Evolutionary conservation across 2,113 vertebrate genomes (phyloP).

Genomic region (Ictidomys tridecemlineatus): DNA sequence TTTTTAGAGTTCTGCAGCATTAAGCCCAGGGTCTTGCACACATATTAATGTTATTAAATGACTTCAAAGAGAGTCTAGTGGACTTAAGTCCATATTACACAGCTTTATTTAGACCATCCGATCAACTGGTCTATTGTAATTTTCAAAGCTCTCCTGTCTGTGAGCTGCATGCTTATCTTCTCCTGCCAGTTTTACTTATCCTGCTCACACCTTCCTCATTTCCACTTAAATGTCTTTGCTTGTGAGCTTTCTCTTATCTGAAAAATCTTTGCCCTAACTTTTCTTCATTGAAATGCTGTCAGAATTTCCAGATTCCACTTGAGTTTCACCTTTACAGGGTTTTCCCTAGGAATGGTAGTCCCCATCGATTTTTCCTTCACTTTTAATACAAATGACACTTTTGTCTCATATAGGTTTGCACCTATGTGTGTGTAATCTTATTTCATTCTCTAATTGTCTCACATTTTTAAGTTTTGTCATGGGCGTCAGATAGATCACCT

Average conservation of each 20-base stretch:
- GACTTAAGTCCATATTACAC: background rate
- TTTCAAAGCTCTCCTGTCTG: background rate
- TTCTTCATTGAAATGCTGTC: background rate
- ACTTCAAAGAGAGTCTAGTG: background rate
- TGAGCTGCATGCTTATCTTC: background rate
- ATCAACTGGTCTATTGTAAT: background rate
- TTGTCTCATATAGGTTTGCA: background rate
- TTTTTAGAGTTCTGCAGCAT: background rate
- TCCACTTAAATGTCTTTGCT: background rate
- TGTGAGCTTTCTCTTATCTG: background rate
- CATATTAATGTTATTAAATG: background rate
- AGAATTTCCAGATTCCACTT: background rate
- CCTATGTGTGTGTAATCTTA: background rate
- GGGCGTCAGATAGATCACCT: background rate
- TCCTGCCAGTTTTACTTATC: background rate
- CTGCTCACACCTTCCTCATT: background rate
- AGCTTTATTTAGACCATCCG: background rate
- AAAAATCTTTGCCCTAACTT: background rate
- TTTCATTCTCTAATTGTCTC: conserved; percentile 30
- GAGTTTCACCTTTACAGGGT: background rate
- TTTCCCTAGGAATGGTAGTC: background rate
- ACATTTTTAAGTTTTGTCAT: background rate
- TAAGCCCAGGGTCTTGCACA: background rate
- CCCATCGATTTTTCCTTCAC: background rate
- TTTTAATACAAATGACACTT: background rate